Evolutionary conservation across 30 jellyfish, hydroid and myxozoan species (phyloP), one percentile per base, ranked within the genome.

Genomic region (Turritopsis dohrnii): DNA sequence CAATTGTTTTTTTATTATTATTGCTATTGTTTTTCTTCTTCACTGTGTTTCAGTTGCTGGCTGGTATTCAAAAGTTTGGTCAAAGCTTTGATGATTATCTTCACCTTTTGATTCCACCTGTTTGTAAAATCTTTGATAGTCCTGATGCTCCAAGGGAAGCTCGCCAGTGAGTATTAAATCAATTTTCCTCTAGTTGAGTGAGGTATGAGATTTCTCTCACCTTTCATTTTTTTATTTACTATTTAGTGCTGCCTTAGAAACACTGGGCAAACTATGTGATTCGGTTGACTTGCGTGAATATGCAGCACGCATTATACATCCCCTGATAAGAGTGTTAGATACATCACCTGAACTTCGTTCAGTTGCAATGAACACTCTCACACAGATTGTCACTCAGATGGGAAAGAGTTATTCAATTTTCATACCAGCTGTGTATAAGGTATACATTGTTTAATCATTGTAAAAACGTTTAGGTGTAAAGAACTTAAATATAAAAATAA

Each of bases 71-170:
- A 84, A 92, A 92, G 86, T 92, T 92, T 73, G 98, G 98, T 1
- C 95, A 95, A n/a, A 92, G 98, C 81, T 88, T 92, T 76, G 98
- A 92, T 79, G 96, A 88, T 82, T 88, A 92, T 81, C 60, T 92
- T 65, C 96, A 92, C 66, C 83, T 92, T 52, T 69, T 92, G 76
- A 92, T 92, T 71, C 98, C 98, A 0, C 98, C 96, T 65, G 96
- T 92, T 24, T 96, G 88, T 65, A 82, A 83, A 86, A 71, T 92
- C 54, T 92, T 92, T 81, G 98, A 92, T 71, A 81, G 96, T 18
- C 29, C 89, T 4, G 96, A 88, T 41, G 86, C 93, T 5, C 96
- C 96, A 4, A 29, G 72, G 76, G 93, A 29, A 52, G 98, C 88
- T 52, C 76, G 96, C 84, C 90, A 86, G 98, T 92, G 85, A 84